phyloP scores from a whole-genome alignment of 1,140 invertebrate genomes.

The Drosophila triauraria region DNA sequence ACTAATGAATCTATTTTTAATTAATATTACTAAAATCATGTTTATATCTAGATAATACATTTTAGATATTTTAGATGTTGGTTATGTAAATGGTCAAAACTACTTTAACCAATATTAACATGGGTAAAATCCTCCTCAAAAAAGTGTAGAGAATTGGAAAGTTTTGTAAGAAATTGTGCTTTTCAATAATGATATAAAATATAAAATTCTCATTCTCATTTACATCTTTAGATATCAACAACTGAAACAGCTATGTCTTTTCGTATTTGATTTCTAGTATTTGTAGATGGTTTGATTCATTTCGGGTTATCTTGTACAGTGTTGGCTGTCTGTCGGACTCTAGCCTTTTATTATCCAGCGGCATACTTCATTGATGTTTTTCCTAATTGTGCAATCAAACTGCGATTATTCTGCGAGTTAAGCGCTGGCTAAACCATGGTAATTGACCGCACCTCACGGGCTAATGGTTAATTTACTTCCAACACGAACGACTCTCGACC shows the following conservation, averaged over 20 bases:
- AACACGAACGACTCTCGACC: constrained; percentile 48
- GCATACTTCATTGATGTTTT: not conserved
- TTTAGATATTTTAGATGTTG: no score
- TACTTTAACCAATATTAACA: not conserved
- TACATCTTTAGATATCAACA: not conserved
- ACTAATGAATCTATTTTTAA: not conserved
- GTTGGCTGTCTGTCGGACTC: no score
- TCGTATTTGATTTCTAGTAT: not conserved
- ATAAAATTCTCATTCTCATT: not conserved
- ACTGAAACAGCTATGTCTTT: not conserved
- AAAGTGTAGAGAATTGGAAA: no score
- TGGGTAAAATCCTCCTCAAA: not conserved
- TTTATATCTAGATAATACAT: not conserved
- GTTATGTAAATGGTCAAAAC: not conserved
- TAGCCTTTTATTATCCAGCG: not conserved
- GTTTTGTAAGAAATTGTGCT: not conserved
- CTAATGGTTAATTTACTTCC: constrained; percentile 37
- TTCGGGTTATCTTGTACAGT: not conserved
- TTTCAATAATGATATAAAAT: not conserved
- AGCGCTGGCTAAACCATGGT: constrained; percentile 10
- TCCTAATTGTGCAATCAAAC: constrained; percentile 21
- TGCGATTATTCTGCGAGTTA: not conserved
- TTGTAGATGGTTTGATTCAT: not conserved
- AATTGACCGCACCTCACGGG: constrained; percentile 24
- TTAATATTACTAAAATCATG: not conserved